Conservation (phyloP, 2,113 vertebrate species). For the Xiphophorus hellerii region DNA sequence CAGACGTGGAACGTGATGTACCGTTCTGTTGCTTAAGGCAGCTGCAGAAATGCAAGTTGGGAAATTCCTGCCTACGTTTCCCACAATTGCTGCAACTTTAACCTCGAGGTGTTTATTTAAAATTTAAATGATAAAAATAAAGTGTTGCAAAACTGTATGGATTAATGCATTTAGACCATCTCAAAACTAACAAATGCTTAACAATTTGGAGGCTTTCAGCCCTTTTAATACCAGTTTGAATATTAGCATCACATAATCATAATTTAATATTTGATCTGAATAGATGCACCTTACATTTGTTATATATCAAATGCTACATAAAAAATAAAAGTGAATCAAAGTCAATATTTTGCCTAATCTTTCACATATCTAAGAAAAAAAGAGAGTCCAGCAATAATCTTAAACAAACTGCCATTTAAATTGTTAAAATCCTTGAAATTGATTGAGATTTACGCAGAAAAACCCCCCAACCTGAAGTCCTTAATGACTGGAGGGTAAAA, state of each 20-base stretch:
- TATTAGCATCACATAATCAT: background rate
- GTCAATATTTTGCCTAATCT: too few relatives aligned
- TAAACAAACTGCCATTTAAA: too few relatives aligned
- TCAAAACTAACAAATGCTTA: too few relatives aligned
- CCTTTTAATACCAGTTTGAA: too few relatives aligned
- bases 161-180: too few relatives aligned
- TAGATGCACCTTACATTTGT: too few relatives aligned
- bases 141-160: too few relatives aligned
- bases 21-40: background rate
- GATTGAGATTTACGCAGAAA: background rate
- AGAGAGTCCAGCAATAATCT: too few relatives aligned
- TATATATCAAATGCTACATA: too few relatives aligned
- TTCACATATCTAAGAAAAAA: too few relatives aligned
- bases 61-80: background rate
- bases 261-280: background rate
- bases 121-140: background rate
- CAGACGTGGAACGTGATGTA: background rate
- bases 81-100: background rate
- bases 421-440: background rate
- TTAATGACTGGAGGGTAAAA: background rate
- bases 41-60: background rate
- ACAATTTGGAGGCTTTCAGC: background rate
- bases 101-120: background rate
- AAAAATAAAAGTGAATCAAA: too few relatives aligned
- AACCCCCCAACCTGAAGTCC: too few relatives aligned